Conservation (phyloP, 2,797 vertebrate species). For the Octomys mimax region DNA sequence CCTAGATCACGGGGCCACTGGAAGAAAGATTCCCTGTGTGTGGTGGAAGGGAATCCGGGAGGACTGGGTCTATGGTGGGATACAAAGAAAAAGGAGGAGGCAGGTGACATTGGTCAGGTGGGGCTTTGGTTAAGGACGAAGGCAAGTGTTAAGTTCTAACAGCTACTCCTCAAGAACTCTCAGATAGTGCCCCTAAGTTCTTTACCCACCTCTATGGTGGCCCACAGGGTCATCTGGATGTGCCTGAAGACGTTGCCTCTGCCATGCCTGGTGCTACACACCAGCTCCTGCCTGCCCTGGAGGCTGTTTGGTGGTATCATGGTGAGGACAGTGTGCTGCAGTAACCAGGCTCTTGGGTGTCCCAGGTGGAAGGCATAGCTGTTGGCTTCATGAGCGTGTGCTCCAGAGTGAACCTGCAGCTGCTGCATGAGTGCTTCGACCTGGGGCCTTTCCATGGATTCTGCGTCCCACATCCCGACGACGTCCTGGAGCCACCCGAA, state of each 20-base stretch:
- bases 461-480: slow-evolving; percentile 85
- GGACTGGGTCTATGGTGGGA: neutral
- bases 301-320: neutral
- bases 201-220: neutral
- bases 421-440: slow-evolving; percentile 91
- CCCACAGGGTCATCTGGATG: neutral
- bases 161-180: neutral
- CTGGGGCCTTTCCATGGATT: slow-evolving; percentile 92
- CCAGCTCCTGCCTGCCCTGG: neutral
- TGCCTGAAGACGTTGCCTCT: neutral
- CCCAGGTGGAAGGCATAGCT: slow-evolving; percentile 90
- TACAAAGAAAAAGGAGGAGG: neutral
- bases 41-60: neutral
- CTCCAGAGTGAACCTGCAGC: slow-evolving; percentile 88
- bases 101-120: neutral
- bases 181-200: neutral
- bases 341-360: slow-evolving; percentile 65
- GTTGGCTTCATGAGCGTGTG: slow-evolving; percentile 94
- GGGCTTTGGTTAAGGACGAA: neutral
- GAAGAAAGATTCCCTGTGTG: neutral
- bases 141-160: neutral
- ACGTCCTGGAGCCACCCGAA: slow-evolving; percentile 79
- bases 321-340: neutral
- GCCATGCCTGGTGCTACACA: neutral
- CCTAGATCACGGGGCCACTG: neutral